These are phyloP conservation scores for Odontocolon sp. DNA, from an alignment of 2,888 invertebrate species.

Conservation along the genomic window DNA sequence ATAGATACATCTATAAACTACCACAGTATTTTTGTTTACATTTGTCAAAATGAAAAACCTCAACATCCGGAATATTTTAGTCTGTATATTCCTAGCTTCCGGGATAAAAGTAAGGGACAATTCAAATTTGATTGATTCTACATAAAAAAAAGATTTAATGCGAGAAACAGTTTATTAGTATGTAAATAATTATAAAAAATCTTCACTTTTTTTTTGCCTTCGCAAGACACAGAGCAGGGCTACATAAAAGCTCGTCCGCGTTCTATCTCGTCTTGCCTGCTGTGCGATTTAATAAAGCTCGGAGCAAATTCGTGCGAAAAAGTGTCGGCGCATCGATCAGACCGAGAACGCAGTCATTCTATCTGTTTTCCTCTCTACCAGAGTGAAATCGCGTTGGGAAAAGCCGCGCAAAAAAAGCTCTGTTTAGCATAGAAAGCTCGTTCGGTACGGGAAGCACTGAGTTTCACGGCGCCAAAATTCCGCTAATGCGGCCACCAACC, in stretches of 20 bases:
- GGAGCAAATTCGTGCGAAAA: conserved; percentile 61
- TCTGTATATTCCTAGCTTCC: no score
- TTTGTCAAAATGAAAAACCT: conserved; percentile 22
- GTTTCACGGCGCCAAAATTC: conserved; percentile 63
- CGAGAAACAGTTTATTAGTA: no score
- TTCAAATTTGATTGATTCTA: no score
- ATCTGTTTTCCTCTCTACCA: background rate
- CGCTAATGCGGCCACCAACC: conserved; percentile 53
- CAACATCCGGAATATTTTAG: background rate
- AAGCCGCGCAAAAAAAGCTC: conserved; percentile 60
- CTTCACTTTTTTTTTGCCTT: no score
- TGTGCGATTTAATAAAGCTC: conserved; percentile 57
- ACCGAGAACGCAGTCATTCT: conserved; percentile 22
- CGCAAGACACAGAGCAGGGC: background rate
- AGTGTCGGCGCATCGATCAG: conserved; percentile 62
- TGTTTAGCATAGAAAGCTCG: conserved; percentile 70
- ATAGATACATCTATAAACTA: background rate
- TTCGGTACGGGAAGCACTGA: conserved; percentile 57
- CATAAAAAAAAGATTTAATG: no score
- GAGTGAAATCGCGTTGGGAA: background rate
- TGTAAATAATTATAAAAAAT: no score
- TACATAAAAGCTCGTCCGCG: conserved; percentile 32
- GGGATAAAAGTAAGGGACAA: no score
- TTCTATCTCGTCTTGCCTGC: conserved; percentile 12
- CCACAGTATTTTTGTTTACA: background rate